Evolutionary conservation across 2,797 vertebrate species (phyloP).

Genomic region (Macroramphosus scolopax): DNA sequence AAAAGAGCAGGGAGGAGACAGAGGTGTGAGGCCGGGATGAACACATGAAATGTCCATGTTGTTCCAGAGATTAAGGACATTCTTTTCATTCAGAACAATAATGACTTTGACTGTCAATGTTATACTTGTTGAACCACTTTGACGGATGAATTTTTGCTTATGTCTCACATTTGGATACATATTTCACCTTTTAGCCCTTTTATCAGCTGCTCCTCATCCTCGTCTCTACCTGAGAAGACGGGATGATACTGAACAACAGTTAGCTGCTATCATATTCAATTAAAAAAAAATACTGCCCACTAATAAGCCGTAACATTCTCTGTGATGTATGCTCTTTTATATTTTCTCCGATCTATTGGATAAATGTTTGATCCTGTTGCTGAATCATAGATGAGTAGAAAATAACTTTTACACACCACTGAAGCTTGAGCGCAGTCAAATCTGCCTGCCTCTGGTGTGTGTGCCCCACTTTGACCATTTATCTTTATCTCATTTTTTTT

Average conservation of each 20-base stretch:
- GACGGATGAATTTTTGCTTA: neutral
- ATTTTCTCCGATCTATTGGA: too few relatives aligned
- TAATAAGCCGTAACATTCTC: slow-evolving; percentile 10
- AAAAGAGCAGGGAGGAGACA: slow-evolving; percentile 65
- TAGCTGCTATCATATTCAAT: slow-evolving; percentile 18
- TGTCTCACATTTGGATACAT: neutral
- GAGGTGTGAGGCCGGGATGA: slow-evolving; percentile 29
- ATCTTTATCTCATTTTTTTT: slow-evolving; percentile 41
- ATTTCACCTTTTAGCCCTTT: neutral
- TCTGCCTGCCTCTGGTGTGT: slow-evolving; percentile 28
- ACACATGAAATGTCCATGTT: slow-evolving; percentile 50
- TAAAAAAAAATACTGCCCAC: neutral
- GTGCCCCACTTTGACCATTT: slow-evolving; percentile 54
- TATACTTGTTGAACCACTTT: slow-evolving; percentile 31
- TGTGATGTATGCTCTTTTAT: slow-evolving; percentile 11
- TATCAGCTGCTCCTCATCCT: too few relatives aligned
- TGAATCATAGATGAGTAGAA: slow-evolving; percentile 46
- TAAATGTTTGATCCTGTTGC: slow-evolving; percentile 35
- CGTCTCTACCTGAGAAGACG: too few relatives aligned
- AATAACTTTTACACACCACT: slow-evolving; percentile 43
- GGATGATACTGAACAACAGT: too few relatives aligned
- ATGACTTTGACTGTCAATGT: slow-evolving; percentile 42
- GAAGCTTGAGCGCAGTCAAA: slow-evolving; percentile 34
- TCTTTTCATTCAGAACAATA: slow-evolving; percentile 40
- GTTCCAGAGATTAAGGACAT: slow-evolving; percentile 55